Evolutionary conservation across 2,113 vertebrate genomes (phyloP).

Genomic region (Ictalurus punctatus): DNA sequence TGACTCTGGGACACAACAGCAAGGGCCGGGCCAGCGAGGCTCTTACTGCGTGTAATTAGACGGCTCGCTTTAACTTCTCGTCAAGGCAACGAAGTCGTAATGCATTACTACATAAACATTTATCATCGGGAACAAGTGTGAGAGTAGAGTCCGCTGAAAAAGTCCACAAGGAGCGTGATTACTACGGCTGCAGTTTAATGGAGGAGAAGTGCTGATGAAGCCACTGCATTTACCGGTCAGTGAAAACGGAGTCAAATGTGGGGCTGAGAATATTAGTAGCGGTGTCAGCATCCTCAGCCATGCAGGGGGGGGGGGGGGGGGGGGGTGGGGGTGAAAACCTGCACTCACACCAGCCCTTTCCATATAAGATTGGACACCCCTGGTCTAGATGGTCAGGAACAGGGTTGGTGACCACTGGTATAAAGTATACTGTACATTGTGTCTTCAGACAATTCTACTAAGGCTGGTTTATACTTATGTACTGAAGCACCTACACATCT

Average conservation of each 20-base stretch:
- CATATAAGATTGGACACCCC: too few relatives aligned
- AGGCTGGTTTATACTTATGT: not conserved
- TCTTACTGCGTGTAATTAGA: slow-evolving; percentile 6
- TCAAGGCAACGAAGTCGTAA: slow-evolving; percentile 1
- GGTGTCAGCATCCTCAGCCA: slow-evolving; percentile 45
- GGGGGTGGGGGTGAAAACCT: too few relatives aligned
- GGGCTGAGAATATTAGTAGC: slow-evolving; percentile 58
- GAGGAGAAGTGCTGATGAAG: slow-evolving; percentile 2
- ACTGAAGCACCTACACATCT: not conserved
- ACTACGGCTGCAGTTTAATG: not conserved
- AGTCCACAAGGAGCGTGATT: not conserved
- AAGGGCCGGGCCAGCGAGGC: not conserved
- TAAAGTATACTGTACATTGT: not conserved
- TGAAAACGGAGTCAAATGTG: slow-evolving; percentile 23
- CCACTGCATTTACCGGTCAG: not conserved
- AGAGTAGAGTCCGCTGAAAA: not conserved
- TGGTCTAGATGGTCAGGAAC: too few relatives aligned
- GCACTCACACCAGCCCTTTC: too few relatives aligned
- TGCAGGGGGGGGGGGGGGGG: too few relatives aligned
- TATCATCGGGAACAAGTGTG: not conserved
- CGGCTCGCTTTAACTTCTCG: slow-evolving; percentile 17
- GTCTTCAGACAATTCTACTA: not conserved
- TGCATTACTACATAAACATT: slow-evolving; percentile 39
- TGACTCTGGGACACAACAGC: slow-evolving; percentile 20
- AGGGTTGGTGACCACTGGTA: too few relatives aligned